These are phyloP conservation scores for Pipistrellus nathusii DNA, from an alignment of 2,797 vertebrate species.

Conservation along the genomic window DNA sequence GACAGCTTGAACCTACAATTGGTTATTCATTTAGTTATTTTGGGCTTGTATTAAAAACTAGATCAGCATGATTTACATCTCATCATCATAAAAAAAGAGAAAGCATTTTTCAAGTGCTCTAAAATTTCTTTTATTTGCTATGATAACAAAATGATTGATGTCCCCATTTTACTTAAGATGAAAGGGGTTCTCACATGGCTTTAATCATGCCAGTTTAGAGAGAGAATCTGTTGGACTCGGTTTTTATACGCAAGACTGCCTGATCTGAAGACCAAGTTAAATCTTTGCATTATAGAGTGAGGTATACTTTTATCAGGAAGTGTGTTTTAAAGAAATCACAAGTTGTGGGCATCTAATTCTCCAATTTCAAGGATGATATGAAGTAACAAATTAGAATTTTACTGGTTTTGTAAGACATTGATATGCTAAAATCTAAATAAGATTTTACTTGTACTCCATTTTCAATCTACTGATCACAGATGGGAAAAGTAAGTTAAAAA, in stretches of 20 bases:
- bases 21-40: background rate
- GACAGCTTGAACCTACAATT: background rate
- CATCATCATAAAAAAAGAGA: background rate
- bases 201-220: background rate
- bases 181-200: background rate
- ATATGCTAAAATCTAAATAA: slow-evolving; percentile 14
- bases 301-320: background rate
- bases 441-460: slow-evolving; percentile 16
- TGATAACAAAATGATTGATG: background rate
- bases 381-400: background rate
- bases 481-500: background rate
- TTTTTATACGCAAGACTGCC: background rate
- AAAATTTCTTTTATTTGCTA: slow-evolving; percentile 16
- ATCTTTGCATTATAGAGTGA: background rate
- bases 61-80: background rate
- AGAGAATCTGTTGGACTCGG: background rate
- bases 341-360: background rate
- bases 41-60: background rate
- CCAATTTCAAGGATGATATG: background rate
- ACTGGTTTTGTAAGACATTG: background rate
- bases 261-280: background rate
- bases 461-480: slow-evolving; percentile 42
- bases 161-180: background rate
- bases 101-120: background rate
- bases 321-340: background rate